Conservation (phyloP, 2,113 vertebrate genomes). For the Marcusenius ussheri region DNA sequence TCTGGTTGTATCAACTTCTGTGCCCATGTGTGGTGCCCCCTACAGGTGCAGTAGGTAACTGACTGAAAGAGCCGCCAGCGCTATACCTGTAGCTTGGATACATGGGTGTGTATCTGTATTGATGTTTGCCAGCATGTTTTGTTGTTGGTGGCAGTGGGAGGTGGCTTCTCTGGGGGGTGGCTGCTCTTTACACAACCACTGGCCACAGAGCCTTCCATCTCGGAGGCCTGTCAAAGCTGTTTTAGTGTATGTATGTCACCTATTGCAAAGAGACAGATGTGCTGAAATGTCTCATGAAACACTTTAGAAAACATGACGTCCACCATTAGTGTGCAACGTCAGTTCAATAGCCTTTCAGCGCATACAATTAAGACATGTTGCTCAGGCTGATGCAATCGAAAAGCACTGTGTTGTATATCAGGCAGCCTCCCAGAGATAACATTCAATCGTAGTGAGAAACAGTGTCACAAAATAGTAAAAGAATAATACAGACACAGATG, state of each 20-base stretch:
- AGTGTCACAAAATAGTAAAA: neutral
- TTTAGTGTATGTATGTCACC: neutral
- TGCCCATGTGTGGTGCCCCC: neutral
- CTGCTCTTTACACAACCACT: neutral
- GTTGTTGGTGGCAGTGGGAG: neutral
- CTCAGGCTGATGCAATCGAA: neutral
- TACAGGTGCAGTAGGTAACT: neutral
- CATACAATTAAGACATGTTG: neutral
- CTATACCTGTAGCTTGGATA: neutral
- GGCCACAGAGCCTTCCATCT: neutral
- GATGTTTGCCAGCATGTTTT: neutral
- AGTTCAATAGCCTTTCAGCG: neutral
- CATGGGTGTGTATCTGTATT: neutral
- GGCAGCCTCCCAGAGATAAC: neutral
- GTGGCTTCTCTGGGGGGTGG: neutral
- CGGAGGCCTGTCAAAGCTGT: neutral
- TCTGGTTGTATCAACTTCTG: neutral
- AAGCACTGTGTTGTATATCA: neutral
- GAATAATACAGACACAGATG: neutral
- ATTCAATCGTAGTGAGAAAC: neutral
- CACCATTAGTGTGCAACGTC: neutral
- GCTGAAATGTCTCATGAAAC: neutral
- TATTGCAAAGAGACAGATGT: neutral
- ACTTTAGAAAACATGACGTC: neutral
- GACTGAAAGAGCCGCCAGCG: neutral